A percentile compares a stretch with the other conserved stretches of the same genome.
phyloP scores from a whole-genome alignment of 2,797 vertebrate genomes.

The Schizothorax lantsangensis region DNA sequence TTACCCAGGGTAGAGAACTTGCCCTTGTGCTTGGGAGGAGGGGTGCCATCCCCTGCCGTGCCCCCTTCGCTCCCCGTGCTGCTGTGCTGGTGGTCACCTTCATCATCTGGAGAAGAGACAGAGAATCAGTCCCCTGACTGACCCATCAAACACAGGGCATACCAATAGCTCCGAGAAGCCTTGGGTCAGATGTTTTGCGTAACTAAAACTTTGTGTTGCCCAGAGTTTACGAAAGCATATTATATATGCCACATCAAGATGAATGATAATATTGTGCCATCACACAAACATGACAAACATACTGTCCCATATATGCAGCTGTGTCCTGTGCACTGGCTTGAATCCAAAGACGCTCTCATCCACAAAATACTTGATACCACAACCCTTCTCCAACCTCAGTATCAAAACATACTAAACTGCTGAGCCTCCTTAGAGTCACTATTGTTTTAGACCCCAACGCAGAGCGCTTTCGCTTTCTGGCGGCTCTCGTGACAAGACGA shows the following conservation, averaged over 20 bases:
- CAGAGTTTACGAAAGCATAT: background rate
- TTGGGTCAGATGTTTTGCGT: background rate
- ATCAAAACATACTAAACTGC: conserved; percentile 40
- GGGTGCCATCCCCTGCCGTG: conserved; percentile 84
- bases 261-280: background rate
- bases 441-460: conserved; percentile 63
- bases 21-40: conserved; percentile 92
- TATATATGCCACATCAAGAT: conserved; percentile 16
- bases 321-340: background rate
- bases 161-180: background rate
- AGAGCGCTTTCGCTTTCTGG: conserved; percentile 74
- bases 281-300: background rate
- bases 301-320: background rate
- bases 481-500: conserved; percentile 66
- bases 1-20: conserved; percentile 96
- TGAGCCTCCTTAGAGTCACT: conserved; percentile 38
- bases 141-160: background rate
- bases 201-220: background rate
- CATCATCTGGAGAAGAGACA: conserved; percentile 58
- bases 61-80: conserved; percentile 83
- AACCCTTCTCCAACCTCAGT: conserved; percentile 40
- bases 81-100: conserved; percentile 71
- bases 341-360: background rate
- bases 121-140: background rate
- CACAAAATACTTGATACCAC: conserved; percentile 32